Conservation (phyloP, 2,888 invertebrate genomes). For the Monochamus alternatus region DNA sequence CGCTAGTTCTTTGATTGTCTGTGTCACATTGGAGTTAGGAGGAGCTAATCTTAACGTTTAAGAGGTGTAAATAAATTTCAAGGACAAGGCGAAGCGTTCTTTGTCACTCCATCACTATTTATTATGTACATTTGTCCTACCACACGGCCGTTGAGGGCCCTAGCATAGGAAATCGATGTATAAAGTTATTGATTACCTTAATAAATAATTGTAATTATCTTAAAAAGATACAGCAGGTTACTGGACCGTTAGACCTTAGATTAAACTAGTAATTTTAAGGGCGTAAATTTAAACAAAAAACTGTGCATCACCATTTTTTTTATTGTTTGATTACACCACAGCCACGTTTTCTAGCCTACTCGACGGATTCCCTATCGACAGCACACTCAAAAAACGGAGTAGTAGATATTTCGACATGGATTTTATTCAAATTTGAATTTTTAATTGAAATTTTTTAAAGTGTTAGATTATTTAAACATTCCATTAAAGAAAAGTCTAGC, state of each 20-base stretch:
- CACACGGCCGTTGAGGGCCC: conserved; percentile 36
- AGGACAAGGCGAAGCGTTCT: conserved; percentile 35
- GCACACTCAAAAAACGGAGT: neutral
- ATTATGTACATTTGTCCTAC: conserved; percentile 54
- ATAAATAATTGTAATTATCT: conserved; percentile 46
- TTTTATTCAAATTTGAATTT: no score
- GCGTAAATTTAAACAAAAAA: conserved; percentile 39
- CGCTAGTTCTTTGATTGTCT: conserved; percentile 43
- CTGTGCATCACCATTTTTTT: conserved; percentile 41
- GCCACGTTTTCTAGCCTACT: neutral
- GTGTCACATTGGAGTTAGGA: conserved; percentile 30
- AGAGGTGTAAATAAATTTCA: conserved; percentile 46
- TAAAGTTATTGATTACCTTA: conserved; percentile 42
- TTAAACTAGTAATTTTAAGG: conserved; percentile 41
- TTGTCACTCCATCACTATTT: conserved; percentile 45
- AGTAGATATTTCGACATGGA: no score
- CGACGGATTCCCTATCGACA: neutral
- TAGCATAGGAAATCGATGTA: conserved; percentile 47
- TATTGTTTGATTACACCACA: conserved; percentile 20
- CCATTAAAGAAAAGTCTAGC: neutral
- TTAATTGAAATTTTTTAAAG: no score
- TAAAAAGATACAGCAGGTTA: conserved; percentile 55
- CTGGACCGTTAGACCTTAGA: conserved; percentile 54
- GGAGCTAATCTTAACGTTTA: conserved; percentile 39
- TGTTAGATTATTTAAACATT: no score